Evolutionary conservation across 2,888 invertebrate genomes (phyloP).

Genomic region (Agriotes lineatus): DNA sequence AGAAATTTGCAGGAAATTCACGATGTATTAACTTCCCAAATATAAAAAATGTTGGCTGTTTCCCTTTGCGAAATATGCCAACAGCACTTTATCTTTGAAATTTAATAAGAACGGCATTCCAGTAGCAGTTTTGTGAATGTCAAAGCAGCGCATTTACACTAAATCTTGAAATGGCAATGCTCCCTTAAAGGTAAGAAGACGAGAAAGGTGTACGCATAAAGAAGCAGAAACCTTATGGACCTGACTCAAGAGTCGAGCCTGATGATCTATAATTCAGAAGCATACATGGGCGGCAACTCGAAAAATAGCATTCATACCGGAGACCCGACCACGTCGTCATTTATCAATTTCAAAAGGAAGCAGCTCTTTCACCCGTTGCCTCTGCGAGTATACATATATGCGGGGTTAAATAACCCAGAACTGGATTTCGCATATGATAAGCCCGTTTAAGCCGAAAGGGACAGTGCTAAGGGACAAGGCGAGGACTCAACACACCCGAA

Average conservation of each 20-base stretch:
- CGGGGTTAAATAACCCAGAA: conserved; percentile 1
- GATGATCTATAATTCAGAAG: conserved; percentile 10
- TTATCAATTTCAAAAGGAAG: conserved; percentile 18
- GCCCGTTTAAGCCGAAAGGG: conserved; percentile 3
- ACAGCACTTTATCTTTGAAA: no score
- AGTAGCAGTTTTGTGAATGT: no score
- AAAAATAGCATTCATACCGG: conserved; percentile 1
- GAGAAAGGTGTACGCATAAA: not conserved
- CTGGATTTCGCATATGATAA: not conserved
- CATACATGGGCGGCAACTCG: not conserved
- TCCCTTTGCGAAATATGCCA: no score
- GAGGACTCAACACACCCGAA: no score
- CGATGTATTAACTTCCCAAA: no score
- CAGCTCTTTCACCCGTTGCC: not conserved
- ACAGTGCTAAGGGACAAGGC: not conserved
- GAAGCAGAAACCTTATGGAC: not conserved
- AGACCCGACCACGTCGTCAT: not conserved
- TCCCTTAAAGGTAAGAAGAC: no score
- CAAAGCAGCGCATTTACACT: no score
- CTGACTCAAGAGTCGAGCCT: not conserved
- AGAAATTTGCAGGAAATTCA: no score
- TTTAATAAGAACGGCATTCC: no score
- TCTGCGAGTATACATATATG: not conserved
- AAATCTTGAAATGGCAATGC: no score
- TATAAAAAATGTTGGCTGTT: no score